Base-by-base conservation (phyloP, 2,797 vertebrate species). In the Antennarius maculatus region DNA sequence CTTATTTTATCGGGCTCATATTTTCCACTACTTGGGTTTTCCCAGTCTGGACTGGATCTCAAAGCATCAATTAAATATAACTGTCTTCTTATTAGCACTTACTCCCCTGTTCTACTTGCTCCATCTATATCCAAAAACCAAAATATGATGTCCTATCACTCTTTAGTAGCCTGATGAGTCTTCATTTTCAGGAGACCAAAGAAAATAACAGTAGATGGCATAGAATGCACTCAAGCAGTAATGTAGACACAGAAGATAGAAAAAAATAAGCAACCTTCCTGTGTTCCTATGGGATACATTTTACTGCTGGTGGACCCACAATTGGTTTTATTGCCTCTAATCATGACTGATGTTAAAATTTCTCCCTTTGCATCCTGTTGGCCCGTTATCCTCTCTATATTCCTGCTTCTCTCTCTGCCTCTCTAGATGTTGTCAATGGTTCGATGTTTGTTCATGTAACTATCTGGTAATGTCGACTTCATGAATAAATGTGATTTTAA, bases 241-340 rank as follows among this genome's bases (percentile, higher is more conserved):
- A 65, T 55, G 29, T 34, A 69, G 37, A 69, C 48, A 71, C 71
- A 57, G 39, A 72, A 56, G 57, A 41, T 45, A 57, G 28, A 53
- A n/a, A 64, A 63, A 57, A 74, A 82, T 81, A 60, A 81, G 51
- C 42, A 52, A 79, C 77, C 74, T 80, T 78, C 71, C 78, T 65
- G 46, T 23, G 23, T 23, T 23, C 23, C 23, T 23, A 2, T 23
- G 34, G 79, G 79, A 60, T 68, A 58, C 79, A 65, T 85, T 86
- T 88, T 87, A 76, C 62, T 74, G 66, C 69, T 80, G 80, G 80
- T 85, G 59, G 82, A 61, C 68, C 72, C 23, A 43, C 56, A 70
- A 46, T 76, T 83, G 76, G 34, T 85, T 90, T 86, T 83, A 90
- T 82, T 80, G 82, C 70, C 71, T 76, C 66, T 86, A 83, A 85